Evolutionary conservation across 2,797 vertebrate genomes (phyloP), one percentile per base, ranked within the genome.

Genomic region (Catharus ustulatus): DNA sequence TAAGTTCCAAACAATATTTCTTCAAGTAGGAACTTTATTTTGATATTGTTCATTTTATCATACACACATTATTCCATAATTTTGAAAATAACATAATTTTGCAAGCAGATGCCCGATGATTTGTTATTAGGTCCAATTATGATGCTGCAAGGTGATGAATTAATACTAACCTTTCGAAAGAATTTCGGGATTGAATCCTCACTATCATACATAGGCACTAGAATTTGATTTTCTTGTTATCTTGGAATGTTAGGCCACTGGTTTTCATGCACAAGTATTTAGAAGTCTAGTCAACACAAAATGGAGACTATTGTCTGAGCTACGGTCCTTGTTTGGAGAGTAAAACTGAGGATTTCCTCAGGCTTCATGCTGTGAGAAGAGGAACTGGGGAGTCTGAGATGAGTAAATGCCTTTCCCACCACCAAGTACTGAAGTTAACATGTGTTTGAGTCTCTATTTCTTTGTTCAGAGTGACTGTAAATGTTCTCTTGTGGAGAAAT

Each of bases 391-490:
- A 88, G 34, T 54, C 54, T 38, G 72, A 84, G 81, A 69, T n/a
- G 77, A 84, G 52, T 74, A 57, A 46, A 20, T 76, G 72, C 19
- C 78, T 84, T 94, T 81, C 20, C 43, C n/a, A 66, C 46, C 24
- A 22, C 32, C 48, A 63, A 72, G 43, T 62, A 45, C 29, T 43
- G 29, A 79, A 89, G 32, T 62, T 84, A 81, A 88, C 27, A 29
- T 22, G 63, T 30, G 5, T 30, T 52, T 74, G 46, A 90, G 78
- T 85, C 89, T 84, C 23, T 83, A 3, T 78, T 80, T 92, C 73
- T 93, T 89, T 81, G 62, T 72, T 78, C 94, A 81, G 87, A 89
- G 73, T 84, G 77, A 67, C 55, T 91, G 66, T 84, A 93, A 89
- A 38, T 51, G 49, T 92, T 72, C 66, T 78, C 61, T 93, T 8